Percentiles rank a stretch among this genome's conserved stretches.
Evolutionary conservation across 2,888 invertebrate genomes (phyloP).

Genomic region (Electrophaes corylata): DNA sequence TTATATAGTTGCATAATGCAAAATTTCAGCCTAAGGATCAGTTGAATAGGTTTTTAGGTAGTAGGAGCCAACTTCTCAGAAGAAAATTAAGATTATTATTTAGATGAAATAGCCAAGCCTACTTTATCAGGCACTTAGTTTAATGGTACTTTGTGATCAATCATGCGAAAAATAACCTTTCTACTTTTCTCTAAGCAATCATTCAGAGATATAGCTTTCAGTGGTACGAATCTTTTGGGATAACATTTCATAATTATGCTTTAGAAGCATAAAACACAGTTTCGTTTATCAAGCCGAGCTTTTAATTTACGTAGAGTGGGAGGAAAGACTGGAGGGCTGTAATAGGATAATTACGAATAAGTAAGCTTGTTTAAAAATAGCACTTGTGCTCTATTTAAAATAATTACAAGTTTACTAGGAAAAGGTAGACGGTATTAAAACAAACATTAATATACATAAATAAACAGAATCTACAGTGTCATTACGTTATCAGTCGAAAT

Average conservation of each 20-base stretch:
- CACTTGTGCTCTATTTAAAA: too few species aligned
- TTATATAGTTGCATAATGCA: not conserved
- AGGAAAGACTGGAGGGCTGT: too few species aligned
- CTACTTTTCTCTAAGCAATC: not conserved
- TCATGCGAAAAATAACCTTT: conserved; percentile 17
- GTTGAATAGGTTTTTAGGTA: not conserved
- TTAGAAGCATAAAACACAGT: not conserved
- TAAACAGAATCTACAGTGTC: too few species aligned
- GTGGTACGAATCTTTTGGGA: not conserved
- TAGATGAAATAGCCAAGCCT: not conserved
- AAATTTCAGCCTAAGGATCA: not conserved
- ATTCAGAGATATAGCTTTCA: not conserved
- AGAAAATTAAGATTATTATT: not conserved
- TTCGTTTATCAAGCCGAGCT: too few species aligned
- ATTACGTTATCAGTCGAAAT: too few species aligned
- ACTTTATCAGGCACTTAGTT: conserved; percentile 15
- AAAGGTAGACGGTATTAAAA: too few species aligned
- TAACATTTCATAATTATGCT: not conserved
- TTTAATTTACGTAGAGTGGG: too few species aligned
- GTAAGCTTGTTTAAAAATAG: too few species aligned
- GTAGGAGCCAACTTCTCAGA: not conserved
- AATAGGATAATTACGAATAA: too few species aligned
- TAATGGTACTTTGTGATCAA: conserved; percentile 18
- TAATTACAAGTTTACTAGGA: too few species aligned
- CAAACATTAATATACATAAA: too few species aligned